Percentiles rank a stretch among this genome's conserved stretches.
Evolutionary conservation across 2,888 invertebrate genomes (phyloP).

Genomic region (Tenthredo mesomela): DNA sequence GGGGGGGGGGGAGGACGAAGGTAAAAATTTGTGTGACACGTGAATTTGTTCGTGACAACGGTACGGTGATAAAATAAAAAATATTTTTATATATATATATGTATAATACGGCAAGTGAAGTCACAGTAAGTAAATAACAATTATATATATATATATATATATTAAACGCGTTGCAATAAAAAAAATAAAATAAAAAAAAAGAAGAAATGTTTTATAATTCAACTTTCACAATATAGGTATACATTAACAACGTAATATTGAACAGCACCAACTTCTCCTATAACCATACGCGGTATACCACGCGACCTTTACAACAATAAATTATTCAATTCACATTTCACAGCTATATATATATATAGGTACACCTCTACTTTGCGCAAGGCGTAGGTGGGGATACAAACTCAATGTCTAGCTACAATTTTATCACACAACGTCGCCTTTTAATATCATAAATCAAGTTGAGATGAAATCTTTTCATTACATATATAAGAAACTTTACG

Average conservation of each 20-base stretch:
- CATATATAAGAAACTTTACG: neutral
- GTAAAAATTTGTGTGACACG: neutral
- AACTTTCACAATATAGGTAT: slow-evolving; percentile 11
- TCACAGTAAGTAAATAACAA: slow-evolving; percentile 5
- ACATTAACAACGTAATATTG: slow-evolving; percentile 29
- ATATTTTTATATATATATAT: neutral
- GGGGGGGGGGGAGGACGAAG: neutral
- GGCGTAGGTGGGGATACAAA: slow-evolving; percentile 34
- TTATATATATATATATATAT: neutral
- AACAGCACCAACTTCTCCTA: slow-evolving; percentile 22
- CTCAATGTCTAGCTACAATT: slow-evolving; percentile 2
- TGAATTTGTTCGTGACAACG: slow-evolving; percentile 25
- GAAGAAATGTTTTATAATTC: neutral
- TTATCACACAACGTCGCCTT: slow-evolving; percentile 7
- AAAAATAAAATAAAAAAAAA: neutral
- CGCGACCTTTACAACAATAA: slow-evolving; percentile 29
- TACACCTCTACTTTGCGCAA: neutral
- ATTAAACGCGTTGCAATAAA: slow-evolving; percentile 15
- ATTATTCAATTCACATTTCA: slow-evolving; percentile 23
- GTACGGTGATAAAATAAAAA: neutral
- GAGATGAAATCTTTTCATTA: neutral
- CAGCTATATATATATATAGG: neutral
- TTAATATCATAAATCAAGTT: slow-evolving; percentile 9
- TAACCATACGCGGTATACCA: neutral
- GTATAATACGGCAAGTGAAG: slow-evolving; percentile 23